phyloP scores from a whole-genome alignment of 2,888 invertebrate species.

The Leistus spinibarbis region DNA sequence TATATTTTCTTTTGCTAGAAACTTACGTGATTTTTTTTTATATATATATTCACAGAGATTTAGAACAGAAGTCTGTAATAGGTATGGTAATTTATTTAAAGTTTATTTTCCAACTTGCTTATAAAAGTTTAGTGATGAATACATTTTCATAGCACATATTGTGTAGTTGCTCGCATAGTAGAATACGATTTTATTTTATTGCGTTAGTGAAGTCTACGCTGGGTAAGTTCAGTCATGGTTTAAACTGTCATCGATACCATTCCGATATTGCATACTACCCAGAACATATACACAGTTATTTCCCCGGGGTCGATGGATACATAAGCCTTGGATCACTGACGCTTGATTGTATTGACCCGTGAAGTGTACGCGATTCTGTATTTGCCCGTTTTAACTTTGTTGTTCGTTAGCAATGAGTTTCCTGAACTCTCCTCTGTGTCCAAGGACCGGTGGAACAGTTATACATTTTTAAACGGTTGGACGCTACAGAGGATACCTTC shows the following conservation, averaged over 20 bases:
- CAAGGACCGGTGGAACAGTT: background rate
- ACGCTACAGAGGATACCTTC: background rate
- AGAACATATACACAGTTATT: background rate
- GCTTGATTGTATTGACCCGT: background rate
- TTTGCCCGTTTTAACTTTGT: background rate
- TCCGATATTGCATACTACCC: background rate
- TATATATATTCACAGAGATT: too few species aligned
- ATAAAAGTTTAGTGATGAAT: background rate
- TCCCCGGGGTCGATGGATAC: background rate
- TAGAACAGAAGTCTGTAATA: too few species aligned
- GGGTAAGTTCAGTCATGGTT: too few species aligned
- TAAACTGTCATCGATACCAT: too few species aligned
- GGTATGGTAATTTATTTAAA: too few species aligned
- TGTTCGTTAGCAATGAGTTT: background rate
- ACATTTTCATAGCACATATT: background rate
- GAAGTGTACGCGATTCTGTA: background rate
- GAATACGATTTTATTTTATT: too few species aligned
- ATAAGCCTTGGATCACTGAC: background rate
- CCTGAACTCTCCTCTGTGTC: background rate
- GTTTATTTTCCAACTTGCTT: background rate
- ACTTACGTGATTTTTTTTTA: too few species aligned
- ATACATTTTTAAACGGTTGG: background rate
- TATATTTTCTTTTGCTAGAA: too few species aligned
- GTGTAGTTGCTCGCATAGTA: too few species aligned
- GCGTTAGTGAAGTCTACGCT: too few species aligned